These are phyloP conservation scores for Bellardia bayeri DNA, from an alignment of 2,888 invertebrate species.

Conservation along the genomic window DNA sequence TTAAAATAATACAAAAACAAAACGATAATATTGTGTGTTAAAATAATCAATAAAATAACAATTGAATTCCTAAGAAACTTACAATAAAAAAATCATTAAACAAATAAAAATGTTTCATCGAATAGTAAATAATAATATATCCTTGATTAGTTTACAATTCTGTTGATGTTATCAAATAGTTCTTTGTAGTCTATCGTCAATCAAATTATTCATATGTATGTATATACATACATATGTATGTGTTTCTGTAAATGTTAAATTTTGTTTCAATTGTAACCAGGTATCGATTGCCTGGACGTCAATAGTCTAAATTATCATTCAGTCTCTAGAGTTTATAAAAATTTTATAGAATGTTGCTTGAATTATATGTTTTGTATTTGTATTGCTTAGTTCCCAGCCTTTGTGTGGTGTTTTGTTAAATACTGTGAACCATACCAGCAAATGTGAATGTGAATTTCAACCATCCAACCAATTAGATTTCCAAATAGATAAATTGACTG, in stretches of 20 bases:
- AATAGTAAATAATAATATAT: constrained; percentile 12
- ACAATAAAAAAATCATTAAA: constrained; percentile 26
- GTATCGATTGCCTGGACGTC: background rate
- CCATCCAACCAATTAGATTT: constrained; percentile 1
- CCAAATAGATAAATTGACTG: background rate
- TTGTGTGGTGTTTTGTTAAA: constrained; percentile 9
- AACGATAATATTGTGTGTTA: constrained; percentile 15
- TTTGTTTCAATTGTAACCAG: background rate
- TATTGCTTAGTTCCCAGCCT: constrained; percentile 8
- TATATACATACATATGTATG: too few relatives aligned
- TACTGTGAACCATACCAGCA: constrained; percentile 9
- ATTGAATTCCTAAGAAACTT: constrained; percentile 33
- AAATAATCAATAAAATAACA: constrained; percentile 37
- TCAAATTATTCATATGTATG: background rate
- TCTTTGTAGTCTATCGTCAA: background rate
- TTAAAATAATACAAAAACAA: constrained; percentile 26
- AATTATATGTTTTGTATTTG: background rate
- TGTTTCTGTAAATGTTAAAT: background rate
- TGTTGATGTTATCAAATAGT: background rate
- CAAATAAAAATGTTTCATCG: background rate
- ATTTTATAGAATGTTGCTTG: background rate
- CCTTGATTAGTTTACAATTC: constrained; percentile 18
- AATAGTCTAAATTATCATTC: constrained; percentile 1
- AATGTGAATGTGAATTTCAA: constrained; percentile 18
- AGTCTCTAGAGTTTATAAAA: background rate